Evolutionary conservation across 1,140 invertebrate genomes (phyloP), one percentile per base, ranked within the genome.

Genomic region (Latrodectus geometricus): DNA sequence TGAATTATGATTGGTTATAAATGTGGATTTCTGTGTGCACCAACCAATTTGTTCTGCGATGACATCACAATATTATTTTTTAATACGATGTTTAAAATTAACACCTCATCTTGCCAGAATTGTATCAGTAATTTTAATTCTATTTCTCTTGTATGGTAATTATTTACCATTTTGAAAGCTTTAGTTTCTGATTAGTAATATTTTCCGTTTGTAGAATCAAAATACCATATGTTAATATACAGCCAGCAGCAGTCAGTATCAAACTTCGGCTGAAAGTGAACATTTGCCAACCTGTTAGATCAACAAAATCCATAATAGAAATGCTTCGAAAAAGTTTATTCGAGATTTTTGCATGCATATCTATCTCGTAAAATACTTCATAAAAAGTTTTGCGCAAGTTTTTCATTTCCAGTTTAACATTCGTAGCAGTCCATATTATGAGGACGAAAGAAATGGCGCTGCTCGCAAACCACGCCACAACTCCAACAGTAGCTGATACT

Each of bases 201-300:
- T 83, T 83, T 11, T 72, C 48, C 0, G 82, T 68, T 61, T 84
- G 82, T 5, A 84, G n/a, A 15, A 84, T 23, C 11, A 84, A 61
- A 0, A 84, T 23, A 65, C 82, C 82, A n/a, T 84, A 84, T 21
- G 82, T 84, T 15, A 84, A 76, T 68, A 84, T 84, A 14, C 52
- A 49, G 0, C 72, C 73, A 20, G n/a, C n/a, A 14, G 61, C 61
- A 23, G 7, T 49, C 14, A 84, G 61, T 14, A 84, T 84, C 23
- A 76, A 66, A 12, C 61, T 35, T 15, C 48, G 35, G 5, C 56
- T 68, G 48, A 84, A 84, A 52, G n/a, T 20, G 61, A 84, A 84
- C 72, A 84, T 84, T 52, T 84, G 14, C 82, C 82, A 84, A 21
- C 72, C 82, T 11, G 82, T 84, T 17, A 84, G 48, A 8, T 17